Conservation (phyloP, 2,113 vertebrate species). For the Peromyscus leucopus region DNA sequence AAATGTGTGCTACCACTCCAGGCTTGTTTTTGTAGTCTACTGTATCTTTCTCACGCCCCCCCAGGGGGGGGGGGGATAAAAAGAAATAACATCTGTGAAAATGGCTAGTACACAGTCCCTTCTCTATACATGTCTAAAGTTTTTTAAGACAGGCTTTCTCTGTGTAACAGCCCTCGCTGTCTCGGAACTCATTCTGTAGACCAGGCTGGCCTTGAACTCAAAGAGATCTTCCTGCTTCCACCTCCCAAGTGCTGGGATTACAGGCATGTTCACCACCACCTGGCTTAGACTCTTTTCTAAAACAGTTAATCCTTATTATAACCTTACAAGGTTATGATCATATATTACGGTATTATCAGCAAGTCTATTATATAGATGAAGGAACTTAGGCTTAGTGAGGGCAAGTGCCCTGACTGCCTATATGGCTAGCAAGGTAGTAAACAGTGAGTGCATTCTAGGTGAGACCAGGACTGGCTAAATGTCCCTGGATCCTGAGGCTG, state of each 20-base stretch:
- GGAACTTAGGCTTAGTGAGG: constrained; percentile 17
- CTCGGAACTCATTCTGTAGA: neutral
- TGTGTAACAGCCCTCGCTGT: neutral
- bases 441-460: neutral
- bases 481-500: neutral
- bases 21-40: neutral
- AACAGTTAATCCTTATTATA: neutral
- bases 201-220: neutral
- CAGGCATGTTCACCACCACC: neutral
- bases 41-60: neutral
- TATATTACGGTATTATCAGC: neutral
- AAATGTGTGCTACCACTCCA: neutral
- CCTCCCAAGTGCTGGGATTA: neutral
- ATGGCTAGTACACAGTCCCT: neutral
- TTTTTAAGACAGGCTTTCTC: neutral
- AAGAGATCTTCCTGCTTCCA: neutral
- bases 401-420: neutral
- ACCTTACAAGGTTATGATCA: neutral
- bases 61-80: neutral
- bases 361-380: neutral
- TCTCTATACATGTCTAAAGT: neutral
- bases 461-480: neutral
- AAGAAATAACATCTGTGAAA: neutral
- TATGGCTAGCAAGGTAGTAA: neutral
- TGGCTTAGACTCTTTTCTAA: neutral